These are phyloP conservation scores for Anagyrus pseudococci DNA, from an alignment of 2,888 invertebrate species.

Conservation along the genomic window DNA sequence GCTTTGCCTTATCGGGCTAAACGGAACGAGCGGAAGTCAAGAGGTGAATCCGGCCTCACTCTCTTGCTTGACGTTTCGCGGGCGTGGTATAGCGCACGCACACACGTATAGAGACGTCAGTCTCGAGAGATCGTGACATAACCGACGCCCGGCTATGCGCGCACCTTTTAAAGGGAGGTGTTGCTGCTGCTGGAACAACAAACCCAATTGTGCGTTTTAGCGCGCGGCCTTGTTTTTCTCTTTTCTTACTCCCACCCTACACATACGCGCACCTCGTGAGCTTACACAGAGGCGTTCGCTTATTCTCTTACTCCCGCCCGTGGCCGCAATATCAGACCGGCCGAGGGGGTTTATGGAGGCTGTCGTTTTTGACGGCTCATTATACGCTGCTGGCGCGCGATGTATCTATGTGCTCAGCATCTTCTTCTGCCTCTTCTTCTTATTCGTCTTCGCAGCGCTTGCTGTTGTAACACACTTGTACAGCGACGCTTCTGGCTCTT, in stretches of 20 bases:
- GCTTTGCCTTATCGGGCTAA: neutral
- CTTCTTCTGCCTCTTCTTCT: constrained; percentile 1
- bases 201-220: too few species aligned
- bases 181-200: neutral
- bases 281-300: neutral
- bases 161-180: neutral
- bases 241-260: too few species aligned
- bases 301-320: neutral
- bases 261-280: too few species aligned
- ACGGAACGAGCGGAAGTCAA: too few species aligned
- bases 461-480: neutral
- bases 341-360: neutral
- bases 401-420: neutral
- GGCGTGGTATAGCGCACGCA: too few species aligned
- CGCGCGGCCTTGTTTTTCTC: neutral
- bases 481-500: neutral
- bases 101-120: too few species aligned
- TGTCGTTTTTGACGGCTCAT: constrained; percentile 31
- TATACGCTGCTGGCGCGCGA: constrained; percentile 7
- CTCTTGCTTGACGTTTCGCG: too few species aligned
- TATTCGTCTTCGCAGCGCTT: neutral
- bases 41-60: too few species aligned
- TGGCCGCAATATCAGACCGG: too few species aligned
- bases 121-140: too few species aligned
- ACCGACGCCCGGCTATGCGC: too few species aligned